phyloP scores from a whole-genome alignment of 1,140 invertebrate genomes.

The Tetranychus cinnabarinus region DNA sequence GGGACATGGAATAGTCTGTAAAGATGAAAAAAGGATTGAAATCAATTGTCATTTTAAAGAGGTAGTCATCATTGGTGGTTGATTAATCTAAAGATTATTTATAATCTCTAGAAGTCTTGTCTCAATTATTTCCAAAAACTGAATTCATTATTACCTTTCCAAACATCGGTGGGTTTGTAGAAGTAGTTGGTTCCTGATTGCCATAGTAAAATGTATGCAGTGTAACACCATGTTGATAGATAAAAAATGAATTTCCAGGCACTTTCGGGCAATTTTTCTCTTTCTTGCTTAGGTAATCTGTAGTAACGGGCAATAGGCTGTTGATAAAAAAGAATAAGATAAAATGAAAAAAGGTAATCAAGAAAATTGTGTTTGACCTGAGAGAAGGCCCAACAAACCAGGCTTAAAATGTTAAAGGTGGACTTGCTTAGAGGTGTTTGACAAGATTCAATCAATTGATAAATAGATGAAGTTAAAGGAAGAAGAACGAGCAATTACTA shows the following conservation, averaged over 20 bases:
- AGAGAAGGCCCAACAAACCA: not conserved
- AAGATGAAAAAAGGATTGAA: not conserved
- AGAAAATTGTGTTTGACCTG: not conserved
- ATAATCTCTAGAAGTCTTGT: too few species aligned
- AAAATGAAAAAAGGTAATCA: not conserved
- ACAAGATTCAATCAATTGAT: too few species aligned
- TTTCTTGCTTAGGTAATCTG: constrained; percentile 9
- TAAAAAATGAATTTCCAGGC: constrained; percentile 22
- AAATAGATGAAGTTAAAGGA: too few species aligned
- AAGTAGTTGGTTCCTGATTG: constrained; percentile 16
- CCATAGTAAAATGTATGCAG: constrained; percentile 17
- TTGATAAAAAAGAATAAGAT: not conserved
- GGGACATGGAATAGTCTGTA: constrained; percentile 6
- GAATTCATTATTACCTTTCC: constrained; percentile 12
- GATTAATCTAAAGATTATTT: too few species aligned
- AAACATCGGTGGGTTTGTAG: constrained; percentile 16
- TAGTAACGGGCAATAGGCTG: constrained; percentile 11
- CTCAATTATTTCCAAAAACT: too few species aligned
- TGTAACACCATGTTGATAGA: constrained; percentile 16
- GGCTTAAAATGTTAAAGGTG: not conserved
- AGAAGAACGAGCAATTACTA: too few species aligned
- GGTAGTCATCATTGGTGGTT: too few species aligned
- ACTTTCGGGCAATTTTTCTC: constrained; percentile 20
- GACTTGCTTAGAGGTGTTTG: not conserved
- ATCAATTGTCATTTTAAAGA: too few species aligned